Conservation (phyloP, 2,113 vertebrate genomes). For the Erythrocebus patas region DNA sequence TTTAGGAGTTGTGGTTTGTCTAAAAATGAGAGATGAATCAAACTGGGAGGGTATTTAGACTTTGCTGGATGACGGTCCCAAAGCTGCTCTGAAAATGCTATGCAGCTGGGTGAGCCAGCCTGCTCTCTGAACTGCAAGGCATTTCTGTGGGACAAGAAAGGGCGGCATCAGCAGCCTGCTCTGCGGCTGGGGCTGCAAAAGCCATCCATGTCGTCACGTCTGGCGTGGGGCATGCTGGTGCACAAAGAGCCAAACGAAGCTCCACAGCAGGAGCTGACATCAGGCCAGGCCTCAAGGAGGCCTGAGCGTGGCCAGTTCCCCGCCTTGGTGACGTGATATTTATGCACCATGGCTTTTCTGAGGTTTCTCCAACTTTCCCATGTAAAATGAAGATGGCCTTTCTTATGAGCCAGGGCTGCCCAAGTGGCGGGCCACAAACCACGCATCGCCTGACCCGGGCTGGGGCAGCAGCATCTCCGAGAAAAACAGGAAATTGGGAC, state of each 20-base stretch:
- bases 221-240: not conserved
- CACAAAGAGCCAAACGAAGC: not conserved
- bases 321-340: not conserved
- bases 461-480: not conserved
- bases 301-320: not conserved
- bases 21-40: not conserved
- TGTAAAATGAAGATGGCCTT: not conserved
- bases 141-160: slow-evolving; percentile 18
- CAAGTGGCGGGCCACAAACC: not conserved
- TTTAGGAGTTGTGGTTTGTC: not conserved
- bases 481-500: slow-evolving; percentile 59
- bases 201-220: not conserved
- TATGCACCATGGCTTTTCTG: slow-evolving; percentile 9
- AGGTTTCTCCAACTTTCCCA: not conserved
- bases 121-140: not conserved
- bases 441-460: not conserved
- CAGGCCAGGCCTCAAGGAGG: fast-evolving
- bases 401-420: not conserved
- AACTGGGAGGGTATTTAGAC: not conserved
- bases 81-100: not conserved
- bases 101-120: not conserved
- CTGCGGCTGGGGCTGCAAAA: not conserved
- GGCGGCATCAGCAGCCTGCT: slow-evolving; percentile 26
- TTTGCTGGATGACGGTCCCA: not conserved
- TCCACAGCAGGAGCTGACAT: not conserved